A percentile compares a stretch with the other conserved stretches of the same genome.
Evolutionary conservation across 2,113 vertebrate species (phyloP).

Genomic region (Tetrao urogallus): DNA sequence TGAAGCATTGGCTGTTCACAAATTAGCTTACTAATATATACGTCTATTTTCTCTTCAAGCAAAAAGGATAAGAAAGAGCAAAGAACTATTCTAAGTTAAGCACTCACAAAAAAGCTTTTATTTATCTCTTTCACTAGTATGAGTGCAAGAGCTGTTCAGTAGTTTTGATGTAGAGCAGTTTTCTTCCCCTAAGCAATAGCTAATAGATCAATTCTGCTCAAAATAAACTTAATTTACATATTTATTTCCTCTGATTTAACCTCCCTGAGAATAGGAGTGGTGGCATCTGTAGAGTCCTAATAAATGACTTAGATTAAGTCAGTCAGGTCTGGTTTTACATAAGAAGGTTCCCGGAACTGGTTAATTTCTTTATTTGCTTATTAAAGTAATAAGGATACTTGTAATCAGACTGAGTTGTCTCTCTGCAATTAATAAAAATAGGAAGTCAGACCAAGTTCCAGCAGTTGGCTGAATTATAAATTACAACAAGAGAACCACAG

Average conservation of each 20-base stretch:
- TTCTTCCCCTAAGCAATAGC: neutral
- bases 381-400: neutral
- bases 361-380: conserved; percentile 18
- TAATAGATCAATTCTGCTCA: neutral
- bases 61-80: neutral
- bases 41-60: neutral
- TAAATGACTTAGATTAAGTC: neutral
- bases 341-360: neutral
- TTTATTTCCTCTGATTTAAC: neutral
- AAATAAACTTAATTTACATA: neutral
- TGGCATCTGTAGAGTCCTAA: neutral
- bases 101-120: neutral
- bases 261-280: neutral
- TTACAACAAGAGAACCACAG: neutral
- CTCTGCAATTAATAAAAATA: neutral
- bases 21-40: neutral
- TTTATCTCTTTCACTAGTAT: neutral
- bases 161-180: neutral
- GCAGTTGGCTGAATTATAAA: neutral
- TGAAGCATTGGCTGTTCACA: neutral
- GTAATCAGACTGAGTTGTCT: neutral
- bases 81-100: neutral
- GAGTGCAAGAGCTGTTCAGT: neutral
- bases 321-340: neutral
- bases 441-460: neutral